phyloP scores from a whole-genome alignment of 2,888 invertebrate species.

The Pyrgus malvae region DNA sequence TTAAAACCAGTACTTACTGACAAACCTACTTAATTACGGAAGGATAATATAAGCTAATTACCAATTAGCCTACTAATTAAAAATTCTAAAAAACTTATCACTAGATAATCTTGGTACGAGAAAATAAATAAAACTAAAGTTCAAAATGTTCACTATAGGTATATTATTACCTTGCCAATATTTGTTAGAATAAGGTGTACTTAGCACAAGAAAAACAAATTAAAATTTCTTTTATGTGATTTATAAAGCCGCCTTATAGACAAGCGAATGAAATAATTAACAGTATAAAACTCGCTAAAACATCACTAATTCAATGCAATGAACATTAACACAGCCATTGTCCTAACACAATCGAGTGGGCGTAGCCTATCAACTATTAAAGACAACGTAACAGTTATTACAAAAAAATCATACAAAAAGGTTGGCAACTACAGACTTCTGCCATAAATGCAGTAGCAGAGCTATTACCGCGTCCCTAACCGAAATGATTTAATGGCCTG shows the following conservation, averaged over 20 bases:
- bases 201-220: too few species aligned
- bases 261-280: slow-evolving; percentile 10
- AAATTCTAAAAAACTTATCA: too few species aligned
- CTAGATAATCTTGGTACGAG: too few species aligned
- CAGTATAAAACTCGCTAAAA: slow-evolving; percentile 22
- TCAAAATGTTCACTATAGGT: too few species aligned
- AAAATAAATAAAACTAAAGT: too few species aligned
- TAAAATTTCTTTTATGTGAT: too few species aligned
- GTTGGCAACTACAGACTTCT: slow-evolving; percentile 66
- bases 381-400: slow-evolving; percentile 48
- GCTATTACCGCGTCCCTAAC: slow-evolving; percentile 50
- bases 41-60: too few species aligned
- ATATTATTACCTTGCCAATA: too few species aligned
- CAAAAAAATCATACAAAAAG: slow-evolving; percentile 65
- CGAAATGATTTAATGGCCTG: slow-evolving; percentile 42
- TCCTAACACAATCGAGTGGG: slow-evolving; percentile 23
- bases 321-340: slow-evolving; percentile 23
- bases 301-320: slow-evolving; percentile 24
- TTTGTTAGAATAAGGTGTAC: too few species aligned
- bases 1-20: too few species aligned
- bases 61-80: too few species aligned
- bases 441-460: slow-evolving; percentile 79
- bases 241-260: slow-evolving; percentile 1
- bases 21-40: too few species aligned
- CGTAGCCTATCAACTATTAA: slow-evolving; percentile 20